These are phyloP conservation scores for Lepidurus apus DNA, from an alignment of 1,140 invertebrate species.

Conservation along the genomic window DNA sequence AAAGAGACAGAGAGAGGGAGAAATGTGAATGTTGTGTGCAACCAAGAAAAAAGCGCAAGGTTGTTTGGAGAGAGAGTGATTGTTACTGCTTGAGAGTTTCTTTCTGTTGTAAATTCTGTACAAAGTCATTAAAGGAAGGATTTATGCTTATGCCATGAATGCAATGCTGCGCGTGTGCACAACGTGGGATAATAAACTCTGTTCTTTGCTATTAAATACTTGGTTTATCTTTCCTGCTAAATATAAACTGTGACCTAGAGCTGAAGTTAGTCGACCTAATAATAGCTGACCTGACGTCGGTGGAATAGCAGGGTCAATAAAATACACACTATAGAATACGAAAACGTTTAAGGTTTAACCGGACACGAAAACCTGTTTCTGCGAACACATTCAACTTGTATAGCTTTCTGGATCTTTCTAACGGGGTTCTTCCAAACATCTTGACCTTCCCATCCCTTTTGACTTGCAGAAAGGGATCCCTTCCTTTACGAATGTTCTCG, in stretches of 20 bases:
- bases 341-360: background rate
- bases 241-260: background rate
- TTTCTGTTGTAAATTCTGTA: constrained; percentile 17
- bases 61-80: background rate
- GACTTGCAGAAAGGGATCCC: background rate
- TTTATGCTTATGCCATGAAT: constrained; percentile 18
- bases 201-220: background rate
- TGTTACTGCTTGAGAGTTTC: background rate
- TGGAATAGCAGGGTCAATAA: background rate
- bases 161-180: constrained; percentile 3
- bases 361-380: background rate
- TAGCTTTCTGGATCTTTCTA: background rate
- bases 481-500: background rate
- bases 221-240: background rate
- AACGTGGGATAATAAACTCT: background rate
- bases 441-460: background rate
- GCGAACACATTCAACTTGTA: background rate
- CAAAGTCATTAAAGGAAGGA: background rate
- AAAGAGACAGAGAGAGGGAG: background rate
- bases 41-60: background rate
- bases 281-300: background rate
- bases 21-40: background rate
- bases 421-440: background rate
- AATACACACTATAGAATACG: background rate
- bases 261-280: background rate